Evolutionary conservation across 2,888 invertebrate genomes (phyloP), one percentile per base, ranked within the genome.

Genomic region (Artemia sinica): DNA sequence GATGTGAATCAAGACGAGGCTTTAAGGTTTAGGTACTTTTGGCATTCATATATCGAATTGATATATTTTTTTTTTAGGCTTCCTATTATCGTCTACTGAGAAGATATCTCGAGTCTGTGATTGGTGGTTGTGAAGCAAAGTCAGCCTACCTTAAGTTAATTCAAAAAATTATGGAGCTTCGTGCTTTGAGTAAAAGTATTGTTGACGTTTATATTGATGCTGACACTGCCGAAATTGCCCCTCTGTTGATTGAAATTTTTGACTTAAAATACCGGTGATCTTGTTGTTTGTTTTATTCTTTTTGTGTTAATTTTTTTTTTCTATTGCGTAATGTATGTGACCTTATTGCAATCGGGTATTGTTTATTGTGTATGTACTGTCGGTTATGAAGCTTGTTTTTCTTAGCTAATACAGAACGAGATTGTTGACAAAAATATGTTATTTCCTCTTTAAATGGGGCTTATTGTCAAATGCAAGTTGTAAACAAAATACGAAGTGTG

Each of bases 211-310:
- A 93, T 77, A 82, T 95, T 49, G 90, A 94, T 78, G 90, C 93
- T 1, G 92, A 95, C 81, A 93, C 95, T 50, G 83, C 86, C 71
- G 85, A 88, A 76, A 89, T 96, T 66, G 94, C 94, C 75, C 96
- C 95, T 0, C 80, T 96, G 52, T 81, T 96, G 66, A 87, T 94
- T 77, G 95, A 96, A 82, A 92, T 96, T 76, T 92, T 96, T 75
- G 94, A 95, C 80, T 82, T 95, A 71, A 92, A 92, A 58, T 58
- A 58, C 58, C 58, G 58, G 58, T 58, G 58, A 58, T 58, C 18
- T 8, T 10, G n/a, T 8, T 1, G 18, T 8, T 58, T 10, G 58
- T 58, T 14, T 58, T 58, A n/a, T 8, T 58, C 18, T 58, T 18
- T 9, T 58, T 58, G n/a, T 14, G 8, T 58, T 58, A 9, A 5